These are phyloP conservation scores for Coregonus suidteri DNA, from an alignment of 2,797 vertebrate genomes.

Conservation along the genomic window DNA sequence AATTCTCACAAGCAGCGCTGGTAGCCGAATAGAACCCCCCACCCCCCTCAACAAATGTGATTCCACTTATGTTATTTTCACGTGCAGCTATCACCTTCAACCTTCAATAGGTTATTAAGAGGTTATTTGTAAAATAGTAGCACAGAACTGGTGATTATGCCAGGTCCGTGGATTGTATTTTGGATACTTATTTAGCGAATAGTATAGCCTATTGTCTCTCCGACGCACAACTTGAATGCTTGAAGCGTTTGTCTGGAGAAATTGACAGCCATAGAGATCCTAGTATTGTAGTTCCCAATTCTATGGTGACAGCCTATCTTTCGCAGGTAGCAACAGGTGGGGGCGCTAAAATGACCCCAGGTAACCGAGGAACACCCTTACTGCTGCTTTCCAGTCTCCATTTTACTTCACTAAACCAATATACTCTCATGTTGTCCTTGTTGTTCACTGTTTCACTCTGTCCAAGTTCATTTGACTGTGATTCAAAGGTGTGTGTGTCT, in stretches of 20 bases:
- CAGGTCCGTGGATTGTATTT: background rate
- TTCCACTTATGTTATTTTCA: too few species aligned
- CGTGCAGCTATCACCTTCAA: background rate
- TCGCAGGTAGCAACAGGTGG: conserved; percentile 62
- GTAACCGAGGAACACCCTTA: conserved; percentile 18
- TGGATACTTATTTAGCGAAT: background rate
- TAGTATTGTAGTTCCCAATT: too few species aligned
- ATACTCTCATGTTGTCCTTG: too few species aligned
- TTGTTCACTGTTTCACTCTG: background rate
- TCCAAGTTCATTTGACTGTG: background rate
- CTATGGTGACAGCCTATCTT: conserved; percentile 4
- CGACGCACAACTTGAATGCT: background rate
- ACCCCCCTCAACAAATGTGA: background rate
- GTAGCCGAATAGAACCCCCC: conserved; percentile 18
- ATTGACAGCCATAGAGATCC: background rate
- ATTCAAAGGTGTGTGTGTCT: background rate
- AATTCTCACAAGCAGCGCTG: conserved; percentile 76
- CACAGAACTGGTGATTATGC: background rate
- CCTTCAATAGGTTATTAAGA: background rate
- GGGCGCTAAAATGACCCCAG: conserved; percentile 60
- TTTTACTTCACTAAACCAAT: background rate
- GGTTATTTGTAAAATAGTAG: too few species aligned
- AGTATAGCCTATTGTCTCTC: background rate
- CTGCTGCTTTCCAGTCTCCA: background rate
- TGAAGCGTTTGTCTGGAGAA: background rate